A percentile compares a stretch with the other conserved stretches of the same genome.
Evolutionary conservation across 2,113 vertebrate species (phyloP).

Genomic region (Paradisaea rubra): DNA sequence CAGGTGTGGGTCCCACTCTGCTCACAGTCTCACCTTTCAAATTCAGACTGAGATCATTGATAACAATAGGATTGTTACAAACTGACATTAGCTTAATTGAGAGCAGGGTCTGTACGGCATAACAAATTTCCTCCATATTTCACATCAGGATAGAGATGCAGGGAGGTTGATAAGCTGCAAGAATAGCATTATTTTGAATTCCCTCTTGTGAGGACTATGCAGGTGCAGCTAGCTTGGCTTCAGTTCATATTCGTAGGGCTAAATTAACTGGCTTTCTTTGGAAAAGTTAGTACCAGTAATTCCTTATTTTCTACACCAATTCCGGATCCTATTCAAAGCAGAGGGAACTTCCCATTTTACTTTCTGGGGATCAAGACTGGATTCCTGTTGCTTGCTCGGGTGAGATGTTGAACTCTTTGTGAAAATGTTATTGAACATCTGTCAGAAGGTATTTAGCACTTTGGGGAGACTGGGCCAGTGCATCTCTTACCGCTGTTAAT

Average conservation of each 20-base stretch:
- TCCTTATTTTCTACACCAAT: not conserved
- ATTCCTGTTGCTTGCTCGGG: not conserved
- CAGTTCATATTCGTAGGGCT: not conserved
- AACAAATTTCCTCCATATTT: not conserved
- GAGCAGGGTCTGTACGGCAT: not conserved
- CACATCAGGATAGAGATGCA: not conserved
- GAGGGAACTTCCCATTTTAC: not conserved
- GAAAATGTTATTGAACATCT: not conserved
- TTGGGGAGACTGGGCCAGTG: rapidly evolving
- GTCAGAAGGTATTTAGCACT: not conserved
- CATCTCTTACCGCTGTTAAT: not conserved
- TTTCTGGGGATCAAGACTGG: not conserved
- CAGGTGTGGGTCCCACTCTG: not conserved
- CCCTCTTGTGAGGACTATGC: not conserved
- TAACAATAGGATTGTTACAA: not conserved
- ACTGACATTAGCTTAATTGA: not conserved
- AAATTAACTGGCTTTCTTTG: not conserved
- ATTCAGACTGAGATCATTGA: not conserved
- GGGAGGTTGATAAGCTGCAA: not conserved
- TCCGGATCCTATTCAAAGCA: not conserved
- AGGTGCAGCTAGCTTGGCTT: not conserved
- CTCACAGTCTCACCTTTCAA: not conserved
- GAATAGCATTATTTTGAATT: not conserved
- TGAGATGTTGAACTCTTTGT: not conserved
- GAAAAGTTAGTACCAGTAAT: not conserved